Percentiles rank a stretch among this genome's conserved stretches.
phyloP scores from a whole-genome alignment of 2,113 vertebrate genomes.

The Ameiurus melas region DNA sequence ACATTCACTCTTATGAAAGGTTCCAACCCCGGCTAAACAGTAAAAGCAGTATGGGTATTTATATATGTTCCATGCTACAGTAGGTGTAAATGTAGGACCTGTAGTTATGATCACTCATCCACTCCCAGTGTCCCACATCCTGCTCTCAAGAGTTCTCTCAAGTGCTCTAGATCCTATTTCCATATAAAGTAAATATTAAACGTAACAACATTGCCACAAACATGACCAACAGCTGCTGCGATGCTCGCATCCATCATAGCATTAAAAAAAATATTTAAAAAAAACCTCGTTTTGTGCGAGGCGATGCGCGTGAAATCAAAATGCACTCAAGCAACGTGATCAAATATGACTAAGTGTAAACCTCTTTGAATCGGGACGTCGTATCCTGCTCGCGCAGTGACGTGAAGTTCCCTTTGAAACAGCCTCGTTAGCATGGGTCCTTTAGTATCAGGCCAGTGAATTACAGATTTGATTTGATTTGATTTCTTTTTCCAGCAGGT shows the following conservation, averaged over 20 bases:
- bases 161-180: slow-evolving; percentile 8
- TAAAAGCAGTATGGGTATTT: too few relatives aligned
- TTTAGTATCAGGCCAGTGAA: neutral
- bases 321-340: neutral
- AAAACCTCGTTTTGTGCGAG: neutral
- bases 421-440: neutral
- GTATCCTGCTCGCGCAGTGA: neutral
- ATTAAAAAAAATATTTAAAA: neutral
- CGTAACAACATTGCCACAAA: neutral
- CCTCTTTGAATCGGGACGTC: neutral
- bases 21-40: too few relatives aligned
- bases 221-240: neutral
- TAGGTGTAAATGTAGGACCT: too few relatives aligned
- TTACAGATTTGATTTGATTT: neutral
- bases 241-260: neutral
- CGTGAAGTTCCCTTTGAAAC: neutral
- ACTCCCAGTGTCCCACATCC: neutral
- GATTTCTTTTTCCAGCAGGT: neutral
- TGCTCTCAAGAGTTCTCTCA: neutral
- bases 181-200: slow-evolving; percentile 26
- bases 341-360: neutral
- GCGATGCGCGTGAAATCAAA: neutral
- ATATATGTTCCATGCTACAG: too few relatives aligned
- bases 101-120: neutral
- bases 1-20: too few relatives aligned